A percentile compares a stretch with the other conserved stretches of the same genome.
Conservation (phyloP, 2,888 invertebrate species). For the Ophion costatus region DNA sequence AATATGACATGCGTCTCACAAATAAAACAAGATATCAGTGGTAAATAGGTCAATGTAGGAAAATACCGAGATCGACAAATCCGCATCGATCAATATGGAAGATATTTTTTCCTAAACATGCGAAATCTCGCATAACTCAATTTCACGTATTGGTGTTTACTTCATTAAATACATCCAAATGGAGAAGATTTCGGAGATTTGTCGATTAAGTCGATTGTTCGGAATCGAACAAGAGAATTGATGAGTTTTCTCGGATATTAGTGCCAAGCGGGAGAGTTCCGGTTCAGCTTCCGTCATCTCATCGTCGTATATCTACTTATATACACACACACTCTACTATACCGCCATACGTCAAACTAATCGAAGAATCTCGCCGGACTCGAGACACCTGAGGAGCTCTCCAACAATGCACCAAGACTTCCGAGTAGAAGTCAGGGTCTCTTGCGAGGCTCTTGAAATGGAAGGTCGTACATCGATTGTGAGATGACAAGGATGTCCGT, state of each 20-base stretch:
- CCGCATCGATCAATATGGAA: constrained; percentile 2
- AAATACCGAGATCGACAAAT: constrained; percentile 25
- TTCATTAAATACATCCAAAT: background rate
- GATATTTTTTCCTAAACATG: background rate
- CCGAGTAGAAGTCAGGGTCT: constrained; percentile 33
- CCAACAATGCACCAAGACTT: constrained; percentile 53
- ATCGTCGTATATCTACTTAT: background rate
- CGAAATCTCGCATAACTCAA: constrained; percentile 1
- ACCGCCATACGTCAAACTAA: constrained; percentile 54
- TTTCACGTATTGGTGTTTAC: background rate
- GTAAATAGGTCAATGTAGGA: constrained; percentile 28
- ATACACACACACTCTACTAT: constrained; percentile 38
- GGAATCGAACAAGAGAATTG: constrained; percentile 12
- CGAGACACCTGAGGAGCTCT: constrained; percentile 60
- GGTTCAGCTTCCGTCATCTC: constrained; percentile 43
- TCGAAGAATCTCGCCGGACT: constrained; percentile 53
- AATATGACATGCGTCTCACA: constrained; percentile 26
- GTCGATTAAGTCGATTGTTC: constrained; percentile 23
- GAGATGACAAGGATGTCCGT: constrained; percentile 43
- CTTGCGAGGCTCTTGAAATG: constrained; percentile 44
- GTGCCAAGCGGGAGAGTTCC: constrained; percentile 21
- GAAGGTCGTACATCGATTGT: constrained; percentile 58
- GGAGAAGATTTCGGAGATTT: background rate
- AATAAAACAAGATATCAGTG: constrained; percentile 27
- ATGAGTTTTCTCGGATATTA: constrained; percentile 29